Evolutionary conservation across 2,797 vertebrate genomes (phyloP).

Genomic region (Dromococcyx pavoninus): DNA sequence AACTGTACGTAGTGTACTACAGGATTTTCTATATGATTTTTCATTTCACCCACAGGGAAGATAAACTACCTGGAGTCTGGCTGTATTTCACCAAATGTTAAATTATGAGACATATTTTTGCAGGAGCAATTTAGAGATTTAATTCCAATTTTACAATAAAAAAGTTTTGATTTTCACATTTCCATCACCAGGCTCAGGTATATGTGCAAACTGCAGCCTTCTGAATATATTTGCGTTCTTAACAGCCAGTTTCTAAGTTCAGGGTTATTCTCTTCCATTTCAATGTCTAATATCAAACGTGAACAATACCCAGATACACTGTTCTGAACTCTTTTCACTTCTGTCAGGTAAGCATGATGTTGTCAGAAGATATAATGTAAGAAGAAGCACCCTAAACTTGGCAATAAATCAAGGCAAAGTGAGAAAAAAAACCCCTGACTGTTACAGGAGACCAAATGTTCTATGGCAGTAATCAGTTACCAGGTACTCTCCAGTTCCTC

Average conservation of each 20-base stretch:
- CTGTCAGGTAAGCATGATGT: neutral
- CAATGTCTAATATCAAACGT: neutral
- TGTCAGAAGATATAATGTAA: neutral
- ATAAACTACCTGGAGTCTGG: neutral
- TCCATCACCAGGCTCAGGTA: neutral
- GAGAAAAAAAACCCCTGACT: neutral
- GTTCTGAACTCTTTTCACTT: neutral
- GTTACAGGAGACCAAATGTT: neutral
- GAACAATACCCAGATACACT: neutral
- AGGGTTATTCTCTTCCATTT: neutral
- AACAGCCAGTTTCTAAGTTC: neutral
- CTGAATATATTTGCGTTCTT: neutral
- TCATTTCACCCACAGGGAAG: neutral
- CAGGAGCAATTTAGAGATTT: neutral
- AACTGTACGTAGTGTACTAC: rapidly evolving
- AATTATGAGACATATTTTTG: neutral
- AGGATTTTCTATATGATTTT: neutral
- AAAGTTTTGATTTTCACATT: neutral
- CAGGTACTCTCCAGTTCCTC: neutral
- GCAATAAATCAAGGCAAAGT: neutral
- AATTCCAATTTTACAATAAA: neutral
- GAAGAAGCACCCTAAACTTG: neutral
- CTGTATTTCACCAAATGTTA: neutral
- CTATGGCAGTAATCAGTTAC: neutral
- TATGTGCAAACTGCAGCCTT: neutral